A percentile compares a stretch with the other conserved stretches of the same genome.
phyloP scores from a whole-genome alignment of 2,797 vertebrate species.

The Chaunax sp. region DNA sequence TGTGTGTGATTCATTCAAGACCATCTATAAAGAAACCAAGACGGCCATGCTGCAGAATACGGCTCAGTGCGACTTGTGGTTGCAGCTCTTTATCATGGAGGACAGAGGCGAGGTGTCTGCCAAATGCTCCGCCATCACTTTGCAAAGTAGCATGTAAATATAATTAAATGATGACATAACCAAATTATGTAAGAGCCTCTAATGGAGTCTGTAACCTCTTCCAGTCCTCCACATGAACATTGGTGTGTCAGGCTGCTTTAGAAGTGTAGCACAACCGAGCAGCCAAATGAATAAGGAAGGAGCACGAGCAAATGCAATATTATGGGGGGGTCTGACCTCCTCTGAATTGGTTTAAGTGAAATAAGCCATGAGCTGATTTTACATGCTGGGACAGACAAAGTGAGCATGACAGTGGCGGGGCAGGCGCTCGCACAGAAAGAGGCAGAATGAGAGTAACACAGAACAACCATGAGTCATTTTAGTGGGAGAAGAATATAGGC shows the following conservation, averaged over 20 bases:
- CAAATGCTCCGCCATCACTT: slow-evolving; percentile 58
- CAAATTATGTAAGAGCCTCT: slow-evolving; percentile 65
- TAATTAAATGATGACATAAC: slow-evolving; percentile 72
- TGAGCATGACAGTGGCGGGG: slow-evolving; percentile 50
- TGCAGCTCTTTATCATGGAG: slow-evolving; percentile 43
- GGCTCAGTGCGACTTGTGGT: slow-evolving; percentile 9
- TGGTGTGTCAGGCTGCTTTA: slow-evolving; percentile 36
- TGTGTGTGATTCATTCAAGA: slow-evolving; percentile 44
- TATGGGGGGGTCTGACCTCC: slow-evolving; percentile 33
- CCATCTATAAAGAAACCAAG: slow-evolving; percentile 30
- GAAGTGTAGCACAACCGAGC: slow-evolving; percentile 17
- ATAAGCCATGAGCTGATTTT: slow-evolving; percentile 60
- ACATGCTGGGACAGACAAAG: slow-evolving; percentile 49
- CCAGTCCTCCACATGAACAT: slow-evolving; percentile 41
- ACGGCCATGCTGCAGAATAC: slow-evolving; percentile 14
- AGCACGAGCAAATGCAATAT: slow-evolving; percentile 40
- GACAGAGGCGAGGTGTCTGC: slow-evolving; percentile 41
- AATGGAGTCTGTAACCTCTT: slow-evolving; percentile 67
- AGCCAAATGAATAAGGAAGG: slow-evolving; percentile 35
- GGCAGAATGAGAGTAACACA: slow-evolving; percentile 52
- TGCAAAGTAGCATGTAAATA: slow-evolving; percentile 67
- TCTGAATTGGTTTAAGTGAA: slow-evolving; percentile 42
- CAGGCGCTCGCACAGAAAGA: slow-evolving; percentile 24
- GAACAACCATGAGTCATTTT: slow-evolving; percentile 77
- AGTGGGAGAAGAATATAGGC: slow-evolving; percentile 74